Percentiles rank a stretch among this genome's conserved stretches.
Conservation (phyloP, 2,113 vertebrate species). For the Cynoglossus semilaevis region DNA sequence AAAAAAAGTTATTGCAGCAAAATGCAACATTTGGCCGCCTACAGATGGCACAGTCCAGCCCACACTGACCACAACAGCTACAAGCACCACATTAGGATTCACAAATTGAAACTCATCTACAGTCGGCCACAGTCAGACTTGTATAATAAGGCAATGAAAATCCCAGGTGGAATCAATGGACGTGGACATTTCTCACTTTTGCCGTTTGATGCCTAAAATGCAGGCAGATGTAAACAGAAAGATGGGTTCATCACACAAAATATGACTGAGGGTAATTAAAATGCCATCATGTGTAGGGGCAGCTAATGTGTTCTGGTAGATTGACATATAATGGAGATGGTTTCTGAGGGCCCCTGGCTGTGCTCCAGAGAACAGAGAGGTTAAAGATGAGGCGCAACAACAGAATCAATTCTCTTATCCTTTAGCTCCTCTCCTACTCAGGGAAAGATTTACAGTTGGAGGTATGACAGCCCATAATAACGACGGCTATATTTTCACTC, state of each 20-base stretch:
- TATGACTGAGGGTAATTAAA: slow-evolving; percentile 49
- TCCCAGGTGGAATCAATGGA: neutral
- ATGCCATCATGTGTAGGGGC: slow-evolving; percentile 47
- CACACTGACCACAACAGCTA: no score
- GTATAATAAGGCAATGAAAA: neutral
- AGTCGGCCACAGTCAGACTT: neutral
- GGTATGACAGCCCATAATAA: slow-evolving; percentile 72
- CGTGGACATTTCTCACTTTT: neutral
- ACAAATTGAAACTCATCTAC: no score
- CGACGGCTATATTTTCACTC: slow-evolving; percentile 64
- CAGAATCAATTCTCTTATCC: slow-evolving; percentile 61
- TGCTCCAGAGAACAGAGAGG: slow-evolving; percentile 42
- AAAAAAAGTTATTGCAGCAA: no score
- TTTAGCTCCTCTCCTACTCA: slow-evolving; percentile 57
- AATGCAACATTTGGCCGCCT: no score
- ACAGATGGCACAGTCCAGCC: no score
- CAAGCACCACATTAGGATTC: no score
- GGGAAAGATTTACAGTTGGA: slow-evolving; percentile 67
- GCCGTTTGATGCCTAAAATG: neutral
- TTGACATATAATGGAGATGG: slow-evolving; percentile 52
- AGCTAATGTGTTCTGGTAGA: slow-evolving; percentile 30
- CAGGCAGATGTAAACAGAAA: neutral
- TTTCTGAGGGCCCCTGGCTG: slow-evolving; percentile 62
- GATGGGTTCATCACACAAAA: neutral
- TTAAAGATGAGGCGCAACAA: slow-evolving; percentile 60